A percentile compares a stretch with the other conserved stretches of the same genome.
Conservation (phyloP, 2,113 vertebrate genomes). For the Pterocles burchelli region DNA sequence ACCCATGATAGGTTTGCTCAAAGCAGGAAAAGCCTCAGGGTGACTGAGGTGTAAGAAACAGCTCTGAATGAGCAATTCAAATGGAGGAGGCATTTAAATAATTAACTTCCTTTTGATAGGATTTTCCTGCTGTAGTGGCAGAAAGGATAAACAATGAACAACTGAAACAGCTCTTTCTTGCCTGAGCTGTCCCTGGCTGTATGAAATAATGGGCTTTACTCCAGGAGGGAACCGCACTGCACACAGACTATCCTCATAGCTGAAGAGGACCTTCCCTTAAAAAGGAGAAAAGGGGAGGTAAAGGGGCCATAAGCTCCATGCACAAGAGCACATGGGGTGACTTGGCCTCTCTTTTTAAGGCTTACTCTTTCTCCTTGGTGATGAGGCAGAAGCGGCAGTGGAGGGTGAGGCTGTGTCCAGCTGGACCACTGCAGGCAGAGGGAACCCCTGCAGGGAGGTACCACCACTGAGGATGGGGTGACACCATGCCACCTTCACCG, state of each 20-base stretch:
- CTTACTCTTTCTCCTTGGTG: neutral
- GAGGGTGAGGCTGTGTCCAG: neutral
- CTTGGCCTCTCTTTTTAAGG: neutral
- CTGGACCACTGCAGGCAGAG: fast-evolving
- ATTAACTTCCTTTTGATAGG: constrained; percentile 23
- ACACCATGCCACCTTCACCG: neutral
- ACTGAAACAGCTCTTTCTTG: neutral
- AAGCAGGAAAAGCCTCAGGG: constrained; percentile 4
- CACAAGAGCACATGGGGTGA: neutral
- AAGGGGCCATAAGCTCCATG: neutral
- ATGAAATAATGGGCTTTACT: neutral
- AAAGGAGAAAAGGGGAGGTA: neutral
- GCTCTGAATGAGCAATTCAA: constrained; percentile 20
- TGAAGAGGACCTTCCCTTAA: neutral
- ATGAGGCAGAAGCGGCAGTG: neutral
- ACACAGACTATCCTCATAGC: neutral
- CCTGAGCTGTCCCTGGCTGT: neutral
- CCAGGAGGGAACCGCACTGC: neutral
- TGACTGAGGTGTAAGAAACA: constrained; percentile 5
- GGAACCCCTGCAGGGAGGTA: neutral
- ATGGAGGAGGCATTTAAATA: constrained; percentile 43
- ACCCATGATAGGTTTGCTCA: neutral
- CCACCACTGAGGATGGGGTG: fast-evolving
- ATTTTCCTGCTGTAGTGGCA: constrained; percentile 9
- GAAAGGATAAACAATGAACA: constrained; percentile 31